Conservation (phyloP, 1,140 invertebrate species). For the Apis cerana region DNA sequence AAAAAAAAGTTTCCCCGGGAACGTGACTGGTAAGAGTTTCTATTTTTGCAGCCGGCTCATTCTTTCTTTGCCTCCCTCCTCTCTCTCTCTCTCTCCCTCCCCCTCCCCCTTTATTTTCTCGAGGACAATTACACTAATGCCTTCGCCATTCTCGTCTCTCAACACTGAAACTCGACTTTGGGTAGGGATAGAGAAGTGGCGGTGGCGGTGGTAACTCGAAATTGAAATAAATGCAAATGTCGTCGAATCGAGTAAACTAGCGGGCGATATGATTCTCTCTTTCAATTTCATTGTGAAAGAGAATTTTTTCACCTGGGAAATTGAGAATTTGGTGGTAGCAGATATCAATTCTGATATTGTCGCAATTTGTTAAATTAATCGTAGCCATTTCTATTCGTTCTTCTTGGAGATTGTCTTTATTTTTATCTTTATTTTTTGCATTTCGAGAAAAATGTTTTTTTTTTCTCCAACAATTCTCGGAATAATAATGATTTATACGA, state of each 20-base stretch:
- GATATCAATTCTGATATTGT: too few species aligned
- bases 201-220: background rate
- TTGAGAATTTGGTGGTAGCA: background rate
- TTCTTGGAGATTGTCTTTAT: too few species aligned
- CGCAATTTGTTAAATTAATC: too few species aligned
- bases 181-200: background rate
- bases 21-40: background rate
- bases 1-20: background rate
- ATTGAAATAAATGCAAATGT: conserved; percentile 23
- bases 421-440: too few species aligned
- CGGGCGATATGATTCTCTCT: background rate
- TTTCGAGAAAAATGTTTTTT: too few species aligned
- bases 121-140: conserved; percentile 43
- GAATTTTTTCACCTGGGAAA: background rate
- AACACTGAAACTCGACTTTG: background rate
- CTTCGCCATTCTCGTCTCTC: conserved; percentile 16
- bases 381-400: too few species aligned
- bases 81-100: too few species aligned
- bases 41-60: background rate
- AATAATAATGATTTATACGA: too few species aligned
- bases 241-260: background rate
- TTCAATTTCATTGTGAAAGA: background rate
- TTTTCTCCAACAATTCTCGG: too few species aligned
- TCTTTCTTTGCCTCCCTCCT: background rate
- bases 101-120: background rate